phyloP scores from a whole-genome alignment of 2,113 vertebrate species.

The Ophthalmolycus amberensis region DNA sequence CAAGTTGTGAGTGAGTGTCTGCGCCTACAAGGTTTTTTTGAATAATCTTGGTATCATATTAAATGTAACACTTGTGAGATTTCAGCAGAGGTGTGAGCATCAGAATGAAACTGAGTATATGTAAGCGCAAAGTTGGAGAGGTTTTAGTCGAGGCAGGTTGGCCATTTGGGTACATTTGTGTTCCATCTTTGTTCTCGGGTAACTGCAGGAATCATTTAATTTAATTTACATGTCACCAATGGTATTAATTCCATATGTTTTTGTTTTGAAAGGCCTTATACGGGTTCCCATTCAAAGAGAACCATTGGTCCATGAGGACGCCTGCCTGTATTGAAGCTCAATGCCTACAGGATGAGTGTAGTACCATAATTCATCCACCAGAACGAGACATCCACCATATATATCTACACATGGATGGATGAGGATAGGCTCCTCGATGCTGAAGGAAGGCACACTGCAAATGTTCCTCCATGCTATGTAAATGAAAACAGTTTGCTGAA shows the following conservation, averaged over 20 bases:
- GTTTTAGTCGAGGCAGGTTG: not conserved
- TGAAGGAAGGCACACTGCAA: not conserved
- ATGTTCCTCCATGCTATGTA: not conserved
- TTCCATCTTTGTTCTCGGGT: not conserved
- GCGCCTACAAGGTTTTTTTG: no score
- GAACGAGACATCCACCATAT: not conserved
- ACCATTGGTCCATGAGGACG: not conserved
- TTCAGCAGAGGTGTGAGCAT: no score
- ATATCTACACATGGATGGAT: not conserved
- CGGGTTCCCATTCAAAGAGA: not conserved
- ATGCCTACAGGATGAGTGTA: not conserved
- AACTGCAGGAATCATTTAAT: not conserved
- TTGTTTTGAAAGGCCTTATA: not conserved
- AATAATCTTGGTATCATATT: no score
- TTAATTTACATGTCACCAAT: not conserved
- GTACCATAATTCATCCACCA: not conserved
- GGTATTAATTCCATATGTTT: not conserved
- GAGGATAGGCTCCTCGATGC: not conserved
- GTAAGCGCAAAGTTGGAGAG: not conserved
- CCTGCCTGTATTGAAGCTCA: not conserved
- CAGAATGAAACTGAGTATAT: no score
- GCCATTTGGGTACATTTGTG: not conserved
- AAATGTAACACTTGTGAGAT: not conserved
- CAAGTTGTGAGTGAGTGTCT: not conserved
- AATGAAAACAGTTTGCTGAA: not conserved